Conservation (phyloP, 2,888 invertebrate genomes). For the Eupithecia insigniata region DNA sequence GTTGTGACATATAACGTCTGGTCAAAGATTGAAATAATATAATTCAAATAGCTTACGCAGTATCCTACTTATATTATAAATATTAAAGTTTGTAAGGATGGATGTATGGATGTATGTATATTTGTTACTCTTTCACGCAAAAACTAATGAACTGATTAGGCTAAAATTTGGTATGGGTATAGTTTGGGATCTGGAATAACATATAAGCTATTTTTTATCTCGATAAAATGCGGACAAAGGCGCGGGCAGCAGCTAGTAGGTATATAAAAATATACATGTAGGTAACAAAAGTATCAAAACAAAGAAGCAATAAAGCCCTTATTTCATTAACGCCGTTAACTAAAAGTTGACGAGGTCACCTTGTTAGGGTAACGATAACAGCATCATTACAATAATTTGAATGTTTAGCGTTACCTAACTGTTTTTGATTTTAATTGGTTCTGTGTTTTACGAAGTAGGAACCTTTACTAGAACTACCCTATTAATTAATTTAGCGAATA, state of each 20-base stretch:
- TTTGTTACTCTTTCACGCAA: too few relatives aligned
- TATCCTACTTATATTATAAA: background rate
- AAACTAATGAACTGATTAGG: too few relatives aligned
- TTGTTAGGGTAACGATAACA: constrained; percentile 76
- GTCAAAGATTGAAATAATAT: background rate
- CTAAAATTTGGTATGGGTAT: too few relatives aligned
- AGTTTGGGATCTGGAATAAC: too few relatives aligned
- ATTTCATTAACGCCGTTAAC: constrained; percentile 58
- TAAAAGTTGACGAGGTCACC: constrained; percentile 59
- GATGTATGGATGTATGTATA: too few relatives aligned
- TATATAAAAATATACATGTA: too few relatives aligned
- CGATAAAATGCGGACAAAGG: too few relatives aligned
- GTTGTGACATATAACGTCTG: background rate
- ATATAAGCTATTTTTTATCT: too few relatives aligned
- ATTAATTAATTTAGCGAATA: background rate
- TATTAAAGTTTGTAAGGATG: too few relatives aligned
- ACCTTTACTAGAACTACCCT: background rate
- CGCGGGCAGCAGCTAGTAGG: too few relatives aligned
- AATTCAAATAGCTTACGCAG: background rate
- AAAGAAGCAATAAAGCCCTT: constrained; percentile 28
- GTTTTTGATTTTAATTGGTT: constrained; percentile 70
- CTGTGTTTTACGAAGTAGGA: background rate
- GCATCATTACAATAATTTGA: constrained; percentile 75
- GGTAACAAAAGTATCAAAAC: background rate
- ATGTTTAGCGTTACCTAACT: constrained; percentile 63